A percentile compares a stretch with the other conserved stretches of the same genome.
Conservation (phyloP, 1,140 invertebrate species). For the Trachymyrmex septentrionalis region DNA sequence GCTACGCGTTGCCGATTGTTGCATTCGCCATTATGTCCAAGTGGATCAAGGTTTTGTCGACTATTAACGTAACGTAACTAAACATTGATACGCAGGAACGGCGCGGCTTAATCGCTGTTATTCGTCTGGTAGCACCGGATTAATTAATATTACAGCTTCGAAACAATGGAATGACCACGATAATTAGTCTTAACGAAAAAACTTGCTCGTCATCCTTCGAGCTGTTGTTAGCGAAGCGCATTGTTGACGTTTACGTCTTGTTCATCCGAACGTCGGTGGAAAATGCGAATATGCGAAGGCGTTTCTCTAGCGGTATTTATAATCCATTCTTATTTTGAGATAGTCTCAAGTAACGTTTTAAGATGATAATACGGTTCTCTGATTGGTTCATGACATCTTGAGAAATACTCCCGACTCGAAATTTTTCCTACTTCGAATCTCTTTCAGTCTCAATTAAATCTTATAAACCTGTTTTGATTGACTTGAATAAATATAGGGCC, state of each 20-base stretch:
- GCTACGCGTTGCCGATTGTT: not conserved
- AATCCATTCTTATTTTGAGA: too few species aligned
- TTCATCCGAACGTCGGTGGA: not conserved
- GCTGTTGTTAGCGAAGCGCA: not conserved
- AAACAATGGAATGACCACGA: constrained; percentile 29
- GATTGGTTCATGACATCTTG: too few species aligned
- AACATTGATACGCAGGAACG: constrained; percentile 21
- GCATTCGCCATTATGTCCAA: constrained; percentile 45
- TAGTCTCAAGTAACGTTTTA: too few species aligned
- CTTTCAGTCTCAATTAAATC: too few species aligned
- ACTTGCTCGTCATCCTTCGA: not conserved
- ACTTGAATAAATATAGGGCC: too few species aligned
- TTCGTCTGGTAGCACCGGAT: constrained; percentile 22
- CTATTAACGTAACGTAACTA: constrained; percentile 53
- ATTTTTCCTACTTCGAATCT: too few species aligned
- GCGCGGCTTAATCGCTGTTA: constrained; percentile 23
- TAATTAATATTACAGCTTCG: constrained; percentile 37
- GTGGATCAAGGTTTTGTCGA: constrained; percentile 50
- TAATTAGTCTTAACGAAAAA: not conserved
- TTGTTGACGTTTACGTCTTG: not conserved
- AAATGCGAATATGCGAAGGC: not conserved
- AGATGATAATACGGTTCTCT: too few species aligned
- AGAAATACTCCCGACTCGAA: too few species aligned
- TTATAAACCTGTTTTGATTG: too few species aligned
- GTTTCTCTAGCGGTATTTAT: too few species aligned